Conservation (phyloP, 2,797 vertebrate genomes). For the Rhabdophis nuchalis region DNA sequence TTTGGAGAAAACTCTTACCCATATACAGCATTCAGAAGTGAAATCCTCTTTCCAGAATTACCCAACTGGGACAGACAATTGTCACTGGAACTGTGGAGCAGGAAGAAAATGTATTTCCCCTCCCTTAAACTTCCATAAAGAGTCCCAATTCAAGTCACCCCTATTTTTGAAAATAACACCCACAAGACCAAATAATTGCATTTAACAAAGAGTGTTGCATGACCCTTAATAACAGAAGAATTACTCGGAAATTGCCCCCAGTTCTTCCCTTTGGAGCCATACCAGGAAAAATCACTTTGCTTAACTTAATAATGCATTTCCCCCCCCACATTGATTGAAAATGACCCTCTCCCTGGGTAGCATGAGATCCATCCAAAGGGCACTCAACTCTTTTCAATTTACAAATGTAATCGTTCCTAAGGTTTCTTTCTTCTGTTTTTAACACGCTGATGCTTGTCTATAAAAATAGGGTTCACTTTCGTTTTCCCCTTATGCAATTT, state of each 20-base stretch:
- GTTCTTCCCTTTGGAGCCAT: neutral
- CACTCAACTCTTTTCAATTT: neutral
- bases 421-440: neutral
- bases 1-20: neutral
- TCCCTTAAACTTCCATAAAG: neutral
- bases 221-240: neutral
- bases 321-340: no score
- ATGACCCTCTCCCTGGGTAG: neutral
- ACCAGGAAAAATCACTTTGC: neutral
- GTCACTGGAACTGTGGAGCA: neutral
- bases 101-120: neutral
- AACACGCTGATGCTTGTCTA: conserved; percentile 25
- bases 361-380: neutral
- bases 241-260: neutral
- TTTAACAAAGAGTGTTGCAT: neutral
- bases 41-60: neutral
- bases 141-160: neutral
- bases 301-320: neutral
- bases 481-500: conserved; percentile 58
- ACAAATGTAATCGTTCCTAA: neutral
- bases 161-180: neutral
- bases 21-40: neutral
- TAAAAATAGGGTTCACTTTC: conserved; percentile 41
- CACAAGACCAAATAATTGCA: neutral
- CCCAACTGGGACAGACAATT: neutral